Evolutionary conservation across 2,113 vertebrate genomes (phyloP).

Genomic region (Cariama cristata): DNA sequence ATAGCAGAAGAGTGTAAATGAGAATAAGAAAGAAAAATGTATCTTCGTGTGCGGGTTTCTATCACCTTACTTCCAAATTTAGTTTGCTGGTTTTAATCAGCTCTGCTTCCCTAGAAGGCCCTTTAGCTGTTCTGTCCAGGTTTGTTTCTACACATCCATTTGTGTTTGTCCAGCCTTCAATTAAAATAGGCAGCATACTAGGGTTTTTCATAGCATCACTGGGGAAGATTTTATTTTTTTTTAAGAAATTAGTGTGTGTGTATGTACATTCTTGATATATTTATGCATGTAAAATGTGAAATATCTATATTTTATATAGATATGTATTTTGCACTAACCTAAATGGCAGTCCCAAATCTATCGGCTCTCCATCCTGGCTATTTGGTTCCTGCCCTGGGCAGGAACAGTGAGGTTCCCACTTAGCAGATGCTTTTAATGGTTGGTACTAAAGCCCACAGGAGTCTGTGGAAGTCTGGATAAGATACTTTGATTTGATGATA

Average conservation of each 20-base stretch:
- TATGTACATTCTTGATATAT: background rate
- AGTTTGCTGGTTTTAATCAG: background rate
- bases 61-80: background rate
- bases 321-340: background rate
- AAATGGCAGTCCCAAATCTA: background rate
- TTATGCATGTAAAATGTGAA: background rate
- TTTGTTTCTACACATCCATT: background rate
- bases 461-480: background rate
- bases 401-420: background rate
- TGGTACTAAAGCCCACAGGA: background rate
- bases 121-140: background rate
- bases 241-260: background rate
- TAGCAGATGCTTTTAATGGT: background rate
- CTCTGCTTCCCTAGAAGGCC: background rate
- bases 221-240: background rate
- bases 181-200: background rate
- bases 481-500: background rate
- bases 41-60: background rate
- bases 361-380: background rate
- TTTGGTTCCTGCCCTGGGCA: background rate
- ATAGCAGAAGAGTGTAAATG: background rate
- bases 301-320: accelerated
- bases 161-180: background rate
- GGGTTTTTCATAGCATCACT: background rate
- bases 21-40: background rate